Evolutionary conservation across 2,797 vertebrate species (phyloP), one percentile per base, ranked within the genome.

Genomic region (Tapirus indicus): DNA sequence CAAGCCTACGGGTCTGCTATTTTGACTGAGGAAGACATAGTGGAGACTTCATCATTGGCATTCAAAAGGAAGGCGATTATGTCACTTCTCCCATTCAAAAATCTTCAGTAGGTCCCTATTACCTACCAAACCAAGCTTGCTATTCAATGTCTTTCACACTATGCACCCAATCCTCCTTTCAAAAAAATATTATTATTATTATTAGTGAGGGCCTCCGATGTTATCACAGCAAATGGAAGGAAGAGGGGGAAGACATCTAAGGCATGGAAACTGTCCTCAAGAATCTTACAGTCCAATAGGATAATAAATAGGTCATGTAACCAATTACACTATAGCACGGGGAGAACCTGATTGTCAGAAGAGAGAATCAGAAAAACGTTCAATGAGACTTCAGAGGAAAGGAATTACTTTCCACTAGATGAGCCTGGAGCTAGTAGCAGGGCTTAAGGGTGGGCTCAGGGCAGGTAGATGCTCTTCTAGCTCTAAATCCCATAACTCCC

Each of bases 21-120:
- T 96, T 97, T 91, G 97, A 93, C 96, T 54, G 92, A 69, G 87
- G 97, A 94, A 95, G 72, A 83, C 94, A 68, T 21, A 54, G 68
- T 91, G 56, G 74, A 96, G 79, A 94, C 92, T 72, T 89, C 9
- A 41, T 64, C 75, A 89, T 1, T 94, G 95, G 79, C 38, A 77
- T 98, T 97, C 93, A 95, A 88, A 97, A 91, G 94, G 84, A 95
- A 97, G 75, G 90, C 35, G 18, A 97, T 96, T 96, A 97, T 93
- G 91, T 96, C 96, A 98, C 95, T 96, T n/a, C 17, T 18, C 29
- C 79, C 77, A 97, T 97, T 98, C 97, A 97, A 41, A 83, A 74
- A 80, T 72, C 89, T 95, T 98, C 97, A 97, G 71, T 96, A 85
- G 96, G 78, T 97, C 92, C 94, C 90, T 91, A 95, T 93, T 95